Evolutionary conservation across 1,140 invertebrate species (phyloP).

Genomic region (Penaeus japonicus): DNA sequence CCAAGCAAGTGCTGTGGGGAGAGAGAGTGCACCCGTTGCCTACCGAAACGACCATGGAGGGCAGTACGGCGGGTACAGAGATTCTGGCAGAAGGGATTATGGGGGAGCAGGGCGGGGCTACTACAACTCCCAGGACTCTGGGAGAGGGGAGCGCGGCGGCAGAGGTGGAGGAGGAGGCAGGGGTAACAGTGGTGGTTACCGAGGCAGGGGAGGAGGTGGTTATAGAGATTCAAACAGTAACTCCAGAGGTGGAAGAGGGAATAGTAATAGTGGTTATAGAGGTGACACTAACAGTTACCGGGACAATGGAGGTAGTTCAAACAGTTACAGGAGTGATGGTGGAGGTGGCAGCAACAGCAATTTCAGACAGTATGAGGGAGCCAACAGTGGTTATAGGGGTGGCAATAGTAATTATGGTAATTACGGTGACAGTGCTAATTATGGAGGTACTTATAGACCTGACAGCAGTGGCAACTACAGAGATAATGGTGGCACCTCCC

Average conservation of each 20-base stretch:
- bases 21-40: background rate
- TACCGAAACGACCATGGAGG: constrained; percentile 13
- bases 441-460: background rate
- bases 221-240: background rate
- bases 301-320: background rate
- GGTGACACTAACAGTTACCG: constrained; percentile 18
- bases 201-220: background rate
- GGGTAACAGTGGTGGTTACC: background rate
- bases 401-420: too few species aligned
- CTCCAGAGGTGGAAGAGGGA: constrained; percentile 21
- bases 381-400: too few species aligned
- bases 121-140: background rate
- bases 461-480: background rate
- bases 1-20: background rate
- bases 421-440: background rate
- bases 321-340: background rate
- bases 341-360: background rate
- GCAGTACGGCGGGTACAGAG: background rate
- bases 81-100: constrained; percentile 2
- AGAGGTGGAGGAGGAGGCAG: background rate
- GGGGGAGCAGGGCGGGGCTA: background rate
- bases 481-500: background rate
- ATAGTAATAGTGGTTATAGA: background rate
- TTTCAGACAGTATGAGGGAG: too few species aligned
- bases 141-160: background rate